A percentile compares a stretch with the other conserved stretches of the same genome.
These are phyloP conservation scores for Macaria notata DNA, from an alignment of 2,888 invertebrate genomes.

Conservation along the genomic window DNA sequence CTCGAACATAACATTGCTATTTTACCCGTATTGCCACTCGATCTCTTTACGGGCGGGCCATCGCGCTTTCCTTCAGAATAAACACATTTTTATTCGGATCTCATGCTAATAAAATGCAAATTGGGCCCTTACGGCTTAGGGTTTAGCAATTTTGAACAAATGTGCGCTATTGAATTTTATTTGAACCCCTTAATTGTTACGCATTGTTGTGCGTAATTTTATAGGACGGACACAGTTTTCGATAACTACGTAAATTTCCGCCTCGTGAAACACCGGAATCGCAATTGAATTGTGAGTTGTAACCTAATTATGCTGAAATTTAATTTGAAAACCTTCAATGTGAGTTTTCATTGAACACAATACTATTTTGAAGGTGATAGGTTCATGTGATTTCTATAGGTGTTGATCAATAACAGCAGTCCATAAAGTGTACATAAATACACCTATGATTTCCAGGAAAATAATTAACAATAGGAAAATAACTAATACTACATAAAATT, in stretches of 20 bases:
- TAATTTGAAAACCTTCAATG: neutral
- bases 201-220: conserved; percentile 48
- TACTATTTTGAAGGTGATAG: no score
- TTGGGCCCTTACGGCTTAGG: conserved; percentile 71
- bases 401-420: no score
- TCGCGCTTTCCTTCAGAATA: conserved; percentile 71
- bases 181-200: conserved; percentile 67
- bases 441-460: no score
- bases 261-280: conserved; percentile 28
- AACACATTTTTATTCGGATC: conserved; percentile 77
- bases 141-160: conserved; percentile 73
- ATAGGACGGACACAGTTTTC: conserved; percentile 38
- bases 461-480: no score
- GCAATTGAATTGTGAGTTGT: conserved; percentile 22
- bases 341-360: neutral
- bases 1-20: conserved; percentile 52
- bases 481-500: no score
- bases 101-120: conserved; percentile 78
- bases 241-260: conserved; percentile 32
- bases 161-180: conserved; percentile 74
- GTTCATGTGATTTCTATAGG: no score
- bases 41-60: conserved; percentile 61
- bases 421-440: no score
- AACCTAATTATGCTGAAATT: neutral
- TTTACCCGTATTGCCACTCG: conserved; percentile 61